A percentile compares a stretch with the other conserved stretches of the same genome.
Evolutionary conservation across 2,888 invertebrate species (phyloP).

Genomic region (Pyrrhosoma nymphula): DNA sequence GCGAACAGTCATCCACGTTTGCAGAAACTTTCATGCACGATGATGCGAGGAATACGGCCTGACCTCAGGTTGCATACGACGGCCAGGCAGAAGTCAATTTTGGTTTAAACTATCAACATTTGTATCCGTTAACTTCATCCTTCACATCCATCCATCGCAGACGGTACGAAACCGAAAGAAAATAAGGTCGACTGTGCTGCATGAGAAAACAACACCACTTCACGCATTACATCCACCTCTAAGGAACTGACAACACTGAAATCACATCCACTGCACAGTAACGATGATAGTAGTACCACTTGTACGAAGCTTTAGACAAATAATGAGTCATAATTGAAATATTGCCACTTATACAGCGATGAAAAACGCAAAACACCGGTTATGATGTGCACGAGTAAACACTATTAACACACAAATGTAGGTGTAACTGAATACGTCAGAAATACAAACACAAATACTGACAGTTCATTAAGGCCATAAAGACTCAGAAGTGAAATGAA

Average conservation of each 20-base stretch:
- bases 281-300: background rate
- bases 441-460: background rate
- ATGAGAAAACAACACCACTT: slow-evolving; percentile 32
- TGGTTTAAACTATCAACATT: background rate
- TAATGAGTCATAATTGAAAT: background rate
- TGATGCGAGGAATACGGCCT: background rate
- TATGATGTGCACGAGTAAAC: background rate
- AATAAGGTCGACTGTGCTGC: slow-evolving; percentile 40
- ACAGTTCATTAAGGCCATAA: background rate
- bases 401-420: background rate
- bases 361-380: slow-evolving; percentile 48
- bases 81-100: background rate
- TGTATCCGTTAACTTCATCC: background rate
- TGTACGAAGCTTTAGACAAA: background rate
- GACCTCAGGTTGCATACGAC: background rate
- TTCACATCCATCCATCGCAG: background rate
- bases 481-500: background rate
- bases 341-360: background rate
- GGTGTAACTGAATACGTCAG: background rate
- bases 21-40: background rate
- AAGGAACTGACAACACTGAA: background rate
- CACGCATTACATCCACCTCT: background rate
- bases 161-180: background rate
- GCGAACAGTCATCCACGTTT: slow-evolving; percentile 52
- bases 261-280: background rate